Conservation (phyloP, 2,888 invertebrate species). For the Meandrusa payeni region DNA sequence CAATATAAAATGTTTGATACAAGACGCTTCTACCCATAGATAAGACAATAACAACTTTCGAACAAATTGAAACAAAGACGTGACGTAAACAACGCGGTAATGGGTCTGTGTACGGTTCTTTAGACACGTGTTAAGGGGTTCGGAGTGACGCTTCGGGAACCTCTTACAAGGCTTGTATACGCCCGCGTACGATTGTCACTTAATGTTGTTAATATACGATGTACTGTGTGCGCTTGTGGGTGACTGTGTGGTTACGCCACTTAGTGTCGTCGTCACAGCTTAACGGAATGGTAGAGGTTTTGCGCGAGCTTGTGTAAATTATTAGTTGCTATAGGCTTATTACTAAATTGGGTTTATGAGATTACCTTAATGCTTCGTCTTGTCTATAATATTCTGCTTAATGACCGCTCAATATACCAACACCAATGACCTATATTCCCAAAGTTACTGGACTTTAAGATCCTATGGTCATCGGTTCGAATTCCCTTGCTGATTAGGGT, state of each 20-base stretch:
- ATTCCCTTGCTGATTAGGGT: too few relatives aligned
- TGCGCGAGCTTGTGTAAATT: constrained; percentile 7
- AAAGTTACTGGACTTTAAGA: too few relatives aligned
- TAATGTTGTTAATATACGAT: constrained; percentile 29
- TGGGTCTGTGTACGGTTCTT: constrained; percentile 18
- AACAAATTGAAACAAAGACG: constrained; percentile 11
- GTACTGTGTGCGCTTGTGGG: constrained; percentile 17
- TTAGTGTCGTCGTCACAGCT: constrained; percentile 14
- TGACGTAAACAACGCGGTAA: constrained; percentile 11
- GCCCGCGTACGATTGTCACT: constrained; percentile 18
- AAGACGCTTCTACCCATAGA: too few relatives aligned
- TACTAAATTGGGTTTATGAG: constrained; percentile 7
- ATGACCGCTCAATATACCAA: too few relatives aligned
- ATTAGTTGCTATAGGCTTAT: constrained; percentile 6
- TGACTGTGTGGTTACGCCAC: constrained; percentile 20
- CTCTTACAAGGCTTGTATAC: constrained; percentile 24
- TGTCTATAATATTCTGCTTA: too few relatives aligned
- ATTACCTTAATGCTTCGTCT: not conserved
- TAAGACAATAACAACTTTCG: constrained; percentile 4
- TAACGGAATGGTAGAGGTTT: constrained; percentile 9
- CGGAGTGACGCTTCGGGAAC: constrained; percentile 8
- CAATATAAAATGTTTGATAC: too few relatives aligned
- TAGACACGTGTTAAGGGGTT: constrained; percentile 11
- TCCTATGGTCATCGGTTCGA: too few relatives aligned
- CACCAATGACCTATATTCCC: too few relatives aligned